Conservation (phyloP, 2,888 invertebrate species). For the Priocnemis perturbator region DNA sequence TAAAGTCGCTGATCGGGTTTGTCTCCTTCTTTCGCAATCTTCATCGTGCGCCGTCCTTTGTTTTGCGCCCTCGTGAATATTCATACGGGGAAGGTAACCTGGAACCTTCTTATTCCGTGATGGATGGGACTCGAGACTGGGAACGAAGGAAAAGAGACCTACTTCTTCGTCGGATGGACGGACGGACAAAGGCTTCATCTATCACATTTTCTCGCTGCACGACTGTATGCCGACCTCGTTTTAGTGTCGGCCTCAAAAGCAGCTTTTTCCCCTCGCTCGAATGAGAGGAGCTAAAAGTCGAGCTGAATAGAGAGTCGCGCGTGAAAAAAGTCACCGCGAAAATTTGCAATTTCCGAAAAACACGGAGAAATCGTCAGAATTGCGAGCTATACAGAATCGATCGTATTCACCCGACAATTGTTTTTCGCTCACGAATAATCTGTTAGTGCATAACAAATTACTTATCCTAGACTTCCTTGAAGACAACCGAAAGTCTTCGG, state of each 20-base stretch:
- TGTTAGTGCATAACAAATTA: too few relatives aligned
- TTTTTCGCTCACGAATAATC: too few relatives aligned
- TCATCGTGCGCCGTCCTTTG: slow-evolving; percentile 41
- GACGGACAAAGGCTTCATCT: slow-evolving; percentile 52
- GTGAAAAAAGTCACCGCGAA: too few relatives aligned
- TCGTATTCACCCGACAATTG: too few relatives aligned
- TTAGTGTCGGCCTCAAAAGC: background rate
- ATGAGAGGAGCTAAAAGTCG: background rate
- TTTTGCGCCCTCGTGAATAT: slow-evolving; percentile 57
- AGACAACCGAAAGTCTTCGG: too few relatives aligned
- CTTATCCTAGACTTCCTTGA: too few relatives aligned
- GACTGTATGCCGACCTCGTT: slow-evolving; percentile 8
- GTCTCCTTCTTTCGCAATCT: slow-evolving; percentile 19
- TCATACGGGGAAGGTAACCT: slow-evolving; percentile 52
- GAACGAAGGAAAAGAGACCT: slow-evolving; percentile 47
- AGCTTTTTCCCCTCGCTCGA: slow-evolving; percentile 3
- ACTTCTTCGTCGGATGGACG: slow-evolving; percentile 46
- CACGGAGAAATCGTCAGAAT: too few relatives aligned
- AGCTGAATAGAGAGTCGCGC: too few relatives aligned
- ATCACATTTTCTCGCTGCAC: slow-evolving; percentile 50
- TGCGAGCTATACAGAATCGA: too few relatives aligned
- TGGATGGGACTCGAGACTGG: slow-evolving; percentile 52
- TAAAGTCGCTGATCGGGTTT: slow-evolving; percentile 24
- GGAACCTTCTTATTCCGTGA: slow-evolving; percentile 59
- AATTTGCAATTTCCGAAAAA: too few relatives aligned